These are phyloP conservation scores for Chaetura pelagica DNA, from an alignment of 2,113 vertebrate genomes.

Conservation along the genomic window DNA sequence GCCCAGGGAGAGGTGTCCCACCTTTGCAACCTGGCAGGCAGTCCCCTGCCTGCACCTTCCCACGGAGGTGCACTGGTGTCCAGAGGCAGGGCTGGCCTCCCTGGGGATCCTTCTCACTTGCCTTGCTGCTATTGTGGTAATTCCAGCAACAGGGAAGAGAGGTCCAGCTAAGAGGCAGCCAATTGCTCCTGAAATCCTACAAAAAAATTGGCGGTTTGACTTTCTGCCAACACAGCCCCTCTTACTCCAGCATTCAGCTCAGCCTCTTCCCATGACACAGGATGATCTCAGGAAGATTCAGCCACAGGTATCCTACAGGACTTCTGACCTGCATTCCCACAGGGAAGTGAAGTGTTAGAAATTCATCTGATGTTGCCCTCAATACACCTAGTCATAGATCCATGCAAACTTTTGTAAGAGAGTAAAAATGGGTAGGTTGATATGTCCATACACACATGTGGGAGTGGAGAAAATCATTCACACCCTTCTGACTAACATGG, in stretches of 20 bases:
- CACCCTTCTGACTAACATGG: neutral
- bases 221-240: neutral
- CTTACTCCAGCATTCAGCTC: neutral
- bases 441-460: neutral
- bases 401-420: neutral
- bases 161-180: conserved; percentile 12
- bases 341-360: neutral
- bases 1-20: neutral
- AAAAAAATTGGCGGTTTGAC: neutral
- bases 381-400: neutral
- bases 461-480: neutral
- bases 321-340: neutral
- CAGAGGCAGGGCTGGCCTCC: too few relatives aligned
- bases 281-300: neutral
- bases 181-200: conserved; percentile 17
- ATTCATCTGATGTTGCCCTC: neutral
- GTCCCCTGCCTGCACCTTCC: neutral
- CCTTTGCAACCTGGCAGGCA: neutral
- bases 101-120: neutral
- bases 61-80: rapidly evolving
- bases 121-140: neutral
- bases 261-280: neutral
- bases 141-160: neutral
- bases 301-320: neutral
- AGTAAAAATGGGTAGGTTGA: neutral